phyloP scores from a whole-genome alignment of 1,140 invertebrate species.

The Halesus radiatus region DNA sequence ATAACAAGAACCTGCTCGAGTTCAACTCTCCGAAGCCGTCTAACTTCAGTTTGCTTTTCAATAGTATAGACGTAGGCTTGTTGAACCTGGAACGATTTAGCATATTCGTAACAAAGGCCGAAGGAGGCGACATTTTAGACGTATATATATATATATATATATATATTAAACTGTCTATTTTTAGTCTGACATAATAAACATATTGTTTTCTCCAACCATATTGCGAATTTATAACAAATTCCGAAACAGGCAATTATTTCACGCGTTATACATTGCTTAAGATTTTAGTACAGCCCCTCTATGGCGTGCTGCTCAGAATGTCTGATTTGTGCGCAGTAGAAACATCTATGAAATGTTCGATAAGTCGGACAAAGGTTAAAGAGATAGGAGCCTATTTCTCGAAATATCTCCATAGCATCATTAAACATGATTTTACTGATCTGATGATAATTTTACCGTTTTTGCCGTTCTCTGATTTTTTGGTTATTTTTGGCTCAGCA shows the following conservation, averaged over 20 bases:
- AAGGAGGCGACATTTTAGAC: neutral
- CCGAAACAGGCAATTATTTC: neutral
- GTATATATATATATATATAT: no score
- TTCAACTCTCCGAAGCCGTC: neutral
- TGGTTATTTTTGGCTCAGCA: no score
- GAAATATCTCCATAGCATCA: no score
- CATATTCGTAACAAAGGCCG: neutral
- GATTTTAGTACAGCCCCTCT: constrained; percentile 7
- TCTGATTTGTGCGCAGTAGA: constrained; percentile 3
- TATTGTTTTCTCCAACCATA: no score
- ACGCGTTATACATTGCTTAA: constrained; percentile 1
- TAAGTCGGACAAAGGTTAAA: constrained; percentile 13
- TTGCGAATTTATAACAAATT: no score
- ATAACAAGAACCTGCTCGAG: neutral
- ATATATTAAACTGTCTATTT: no score
- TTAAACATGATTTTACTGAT: no score
- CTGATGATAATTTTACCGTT: no score
- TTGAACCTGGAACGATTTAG: neutral
- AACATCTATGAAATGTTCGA: neutral
- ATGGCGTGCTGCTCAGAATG: constrained; percentile 21
- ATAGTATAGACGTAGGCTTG: neutral
- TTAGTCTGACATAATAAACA: no score
- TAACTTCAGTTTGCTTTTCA: neutral
- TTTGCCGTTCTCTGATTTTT: no score
- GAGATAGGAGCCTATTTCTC: neutral